A percentile compares a stretch with the other conserved stretches of the same genome.
Evolutionary conservation across 2,888 invertebrate genomes (phyloP).

Genomic region (Lepidonotus clava): DNA sequence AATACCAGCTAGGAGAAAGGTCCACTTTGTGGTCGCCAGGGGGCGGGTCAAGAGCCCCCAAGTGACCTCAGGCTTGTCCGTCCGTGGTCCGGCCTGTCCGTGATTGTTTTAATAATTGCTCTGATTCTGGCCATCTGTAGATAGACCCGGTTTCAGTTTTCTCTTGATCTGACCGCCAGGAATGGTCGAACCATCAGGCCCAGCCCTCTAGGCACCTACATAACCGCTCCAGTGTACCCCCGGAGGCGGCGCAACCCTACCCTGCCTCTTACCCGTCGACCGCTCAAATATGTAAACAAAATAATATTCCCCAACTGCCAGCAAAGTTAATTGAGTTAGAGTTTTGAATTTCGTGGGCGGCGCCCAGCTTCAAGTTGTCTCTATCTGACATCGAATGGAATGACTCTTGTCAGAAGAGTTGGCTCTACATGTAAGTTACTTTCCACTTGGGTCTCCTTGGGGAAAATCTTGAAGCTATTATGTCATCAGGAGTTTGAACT

Average conservation of each 20-base stretch:
- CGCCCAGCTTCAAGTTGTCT: not conserved
- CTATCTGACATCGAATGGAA: too few relatives aligned
- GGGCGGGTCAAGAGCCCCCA: not conserved
- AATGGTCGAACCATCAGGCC: not conserved
- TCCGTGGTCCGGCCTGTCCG: not conserved
- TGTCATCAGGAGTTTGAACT: too few relatives aligned
- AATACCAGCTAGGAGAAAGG: too few relatives aligned
- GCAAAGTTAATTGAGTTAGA: conserved; percentile 22
- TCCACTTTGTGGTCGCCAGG: too few relatives aligned
- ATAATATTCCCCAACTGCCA: conserved; percentile 46
- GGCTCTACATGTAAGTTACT: too few relatives aligned
- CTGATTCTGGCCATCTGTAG: conserved; percentile 27
- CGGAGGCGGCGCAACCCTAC: not conserved
- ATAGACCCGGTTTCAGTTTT: not conserved
- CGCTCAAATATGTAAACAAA: conserved; percentile 38
- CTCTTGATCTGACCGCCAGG: conserved; percentile 21
- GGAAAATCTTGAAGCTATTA: too few relatives aligned
- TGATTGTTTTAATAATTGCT: conserved; percentile 47
- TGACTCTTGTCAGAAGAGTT: too few relatives aligned
- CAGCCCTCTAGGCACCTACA: not conserved
- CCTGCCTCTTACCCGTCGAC: not conserved
- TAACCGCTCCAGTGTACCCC: not conserved
- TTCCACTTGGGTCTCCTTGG: too few relatives aligned
- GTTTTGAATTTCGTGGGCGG: not conserved
- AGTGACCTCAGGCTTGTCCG: not conserved